These are phyloP conservation scores for Zophobas atratus DNA, from an alignment of 1,140 invertebrate genomes.

Conservation along the genomic window DNA sequence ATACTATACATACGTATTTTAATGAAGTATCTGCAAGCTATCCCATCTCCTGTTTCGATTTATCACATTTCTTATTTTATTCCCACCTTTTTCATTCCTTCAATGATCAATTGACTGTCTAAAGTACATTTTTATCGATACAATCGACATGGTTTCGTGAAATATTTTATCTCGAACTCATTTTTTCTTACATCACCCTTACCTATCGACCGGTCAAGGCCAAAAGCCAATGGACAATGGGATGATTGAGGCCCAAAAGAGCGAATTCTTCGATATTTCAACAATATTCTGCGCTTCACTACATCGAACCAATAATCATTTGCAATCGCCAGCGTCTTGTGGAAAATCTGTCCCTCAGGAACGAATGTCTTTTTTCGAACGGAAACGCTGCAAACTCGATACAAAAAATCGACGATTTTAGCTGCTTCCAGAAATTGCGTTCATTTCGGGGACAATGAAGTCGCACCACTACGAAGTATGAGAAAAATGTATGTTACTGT, in stretches of 20 bases:
- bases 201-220: background rate
- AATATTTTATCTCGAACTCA: background rate
- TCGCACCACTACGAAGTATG: no score
- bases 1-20: background rate
- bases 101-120: no score
- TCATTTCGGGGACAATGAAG: background rate
- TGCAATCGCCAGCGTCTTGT: slow-evolving; percentile 12
- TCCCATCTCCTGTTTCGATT: no score
- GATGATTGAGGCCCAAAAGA: slow-evolving; percentile 2
- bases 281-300: background rate
- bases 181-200: background rate
- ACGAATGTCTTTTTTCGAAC: slow-evolving; percentile 6
- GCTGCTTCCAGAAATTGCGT: background rate
- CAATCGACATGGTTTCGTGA: background rate
- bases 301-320: slow-evolving; percentile 14
- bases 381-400: background rate
- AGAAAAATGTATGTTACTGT: no score
- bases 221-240: background rate
- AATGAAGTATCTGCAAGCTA: no score
- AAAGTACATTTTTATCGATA: no score
- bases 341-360: slow-evolving; percentile 7
- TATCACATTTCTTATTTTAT: no score
- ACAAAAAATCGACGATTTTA: background rate
- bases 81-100: no score
- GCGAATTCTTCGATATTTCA: slow-evolving; percentile 1